A percentile compares a stretch with the other conserved stretches of the same genome.
Evolutionary conservation across 2,888 invertebrate species (phyloP).

Genomic region (Chloromyia formosa): DNA sequence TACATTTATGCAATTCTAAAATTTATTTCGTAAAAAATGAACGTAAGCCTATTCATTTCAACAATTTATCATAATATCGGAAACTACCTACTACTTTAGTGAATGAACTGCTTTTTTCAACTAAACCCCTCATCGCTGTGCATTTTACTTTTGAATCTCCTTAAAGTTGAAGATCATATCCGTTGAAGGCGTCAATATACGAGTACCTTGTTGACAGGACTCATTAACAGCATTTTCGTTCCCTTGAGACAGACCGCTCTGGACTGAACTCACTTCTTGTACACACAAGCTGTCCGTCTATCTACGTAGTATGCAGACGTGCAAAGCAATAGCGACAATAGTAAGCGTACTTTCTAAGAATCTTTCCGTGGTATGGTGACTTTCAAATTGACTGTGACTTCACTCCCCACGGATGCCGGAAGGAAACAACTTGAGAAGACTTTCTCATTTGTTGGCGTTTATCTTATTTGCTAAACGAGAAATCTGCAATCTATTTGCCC

Average conservation of each 20-base stretch:
- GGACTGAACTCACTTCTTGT: not conserved
- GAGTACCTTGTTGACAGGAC: slow-evolving; percentile 41
- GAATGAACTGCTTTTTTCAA: too few species aligned
- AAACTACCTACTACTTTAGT: too few species aligned
- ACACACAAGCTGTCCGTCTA: not conserved
- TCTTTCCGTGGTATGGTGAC: slow-evolving; percentile 8
- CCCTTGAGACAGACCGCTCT: slow-evolving; percentile 12
- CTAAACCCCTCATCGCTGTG: not conserved
- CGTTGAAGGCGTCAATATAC: slow-evolving; percentile 35
- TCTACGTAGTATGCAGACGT: not conserved
- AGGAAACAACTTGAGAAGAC: slow-evolving; percentile 42
- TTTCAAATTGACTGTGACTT: slow-evolving; percentile 42
- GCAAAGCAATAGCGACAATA: not conserved
- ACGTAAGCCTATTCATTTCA: too few species aligned
- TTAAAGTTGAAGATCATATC: not conserved
- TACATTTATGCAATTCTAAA: too few species aligned
- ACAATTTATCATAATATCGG: too few species aligned
- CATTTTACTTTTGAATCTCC: not conserved
- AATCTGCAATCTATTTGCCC: slow-evolving; percentile 44
- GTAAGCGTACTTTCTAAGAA: too few species aligned
- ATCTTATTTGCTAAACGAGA: slow-evolving; percentile 45
- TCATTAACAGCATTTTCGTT: slow-evolving; percentile 30
- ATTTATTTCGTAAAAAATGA: too few species aligned
- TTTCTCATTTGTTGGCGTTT: slow-evolving; percentile 44
- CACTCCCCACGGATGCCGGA: slow-evolving; percentile 25